Evolutionary conservation across 2,888 invertebrate genomes (phyloP).

Genomic region (Orthosia cruda): DNA sequence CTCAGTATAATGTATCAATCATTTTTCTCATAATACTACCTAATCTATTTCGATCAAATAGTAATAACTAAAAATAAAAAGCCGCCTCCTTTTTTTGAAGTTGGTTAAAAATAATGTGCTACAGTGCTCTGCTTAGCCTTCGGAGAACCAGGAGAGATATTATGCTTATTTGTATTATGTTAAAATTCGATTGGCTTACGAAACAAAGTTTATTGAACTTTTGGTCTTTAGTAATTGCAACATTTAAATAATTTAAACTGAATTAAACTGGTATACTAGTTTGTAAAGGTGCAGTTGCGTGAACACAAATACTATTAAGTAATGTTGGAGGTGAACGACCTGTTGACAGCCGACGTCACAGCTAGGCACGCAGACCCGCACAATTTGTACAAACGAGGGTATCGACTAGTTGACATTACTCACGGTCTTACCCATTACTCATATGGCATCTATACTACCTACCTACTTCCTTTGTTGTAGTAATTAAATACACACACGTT

Average conservation of each 20-base stretch:
- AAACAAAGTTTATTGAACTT: slow-evolving; percentile 69
- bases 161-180: too few species aligned
- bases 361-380: slow-evolving; percentile 39
- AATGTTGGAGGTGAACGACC: slow-evolving; percentile 71
- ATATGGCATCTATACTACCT: slow-evolving; percentile 39
- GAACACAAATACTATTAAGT: slow-evolving; percentile 69
- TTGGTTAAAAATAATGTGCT: too few species aligned
- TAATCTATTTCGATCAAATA: slow-evolving; percentile 53
- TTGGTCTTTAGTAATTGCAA: slow-evolving; percentile 65
- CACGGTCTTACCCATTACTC: slow-evolving; percentile 68
- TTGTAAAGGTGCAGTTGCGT: slow-evolving; percentile 70
- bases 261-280: slow-evolving; percentile 68
- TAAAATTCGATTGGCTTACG: slow-evolving; percentile 57
- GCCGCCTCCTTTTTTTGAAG: too few species aligned
- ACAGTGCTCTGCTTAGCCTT: too few species aligned
- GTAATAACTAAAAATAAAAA: slow-evolving; percentile 28
- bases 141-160: too few species aligned
- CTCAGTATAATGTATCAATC: slow-evolving; percentile 15
- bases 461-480: slow-evolving; percentile 35
- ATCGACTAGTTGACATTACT: slow-evolving; percentile 63
- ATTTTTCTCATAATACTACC: slow-evolving; percentile 35
- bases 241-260: slow-evolving; percentile 67
- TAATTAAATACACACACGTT: slow-evolving; percentile 32
- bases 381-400: slow-evolving; percentile 49
- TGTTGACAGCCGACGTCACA: slow-evolving; percentile 66